Evolutionary conservation across 2,113 vertebrate species (phyloP).

Genomic region (Tylochromis polylepis): DNA sequence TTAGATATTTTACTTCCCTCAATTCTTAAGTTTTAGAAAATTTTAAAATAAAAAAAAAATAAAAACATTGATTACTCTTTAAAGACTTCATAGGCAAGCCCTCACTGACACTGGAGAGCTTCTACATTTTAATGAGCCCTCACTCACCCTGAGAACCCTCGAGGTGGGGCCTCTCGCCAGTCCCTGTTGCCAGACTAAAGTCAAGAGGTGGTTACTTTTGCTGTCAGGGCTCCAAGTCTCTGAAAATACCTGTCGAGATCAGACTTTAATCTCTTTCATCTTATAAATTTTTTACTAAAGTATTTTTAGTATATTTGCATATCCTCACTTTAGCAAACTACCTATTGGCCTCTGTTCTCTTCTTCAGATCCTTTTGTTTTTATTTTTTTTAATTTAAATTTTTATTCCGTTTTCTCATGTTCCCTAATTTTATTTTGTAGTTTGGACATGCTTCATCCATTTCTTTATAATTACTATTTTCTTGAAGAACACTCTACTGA

Average conservation of each 20-base stretch:
- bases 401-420: neutral
- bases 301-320: neutral
- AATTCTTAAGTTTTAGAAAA: neutral
- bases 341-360: neutral
- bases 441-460: neutral
- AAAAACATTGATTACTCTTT: neutral
- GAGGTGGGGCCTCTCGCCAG: neutral
- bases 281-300: neutral
- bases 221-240: neutral
- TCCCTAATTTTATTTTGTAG: neutral
- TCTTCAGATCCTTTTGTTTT: neutral
- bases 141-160: neutral
- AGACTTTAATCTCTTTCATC: neutral
- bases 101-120: neutral
- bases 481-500: neutral
- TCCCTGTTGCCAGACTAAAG: neutral
- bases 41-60: neutral
- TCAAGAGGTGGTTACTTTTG: neutral
- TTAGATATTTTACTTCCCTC: neutral
- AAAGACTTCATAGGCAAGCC: neutral
- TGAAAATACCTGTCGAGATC: neutral
- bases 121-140: neutral
- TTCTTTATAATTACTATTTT: neutral
- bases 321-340: neutral
- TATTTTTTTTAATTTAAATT: accelerated